phyloP scores from a whole-genome alignment of 2,113 vertebrate species.

The Grammomys dolichurus region DNA sequence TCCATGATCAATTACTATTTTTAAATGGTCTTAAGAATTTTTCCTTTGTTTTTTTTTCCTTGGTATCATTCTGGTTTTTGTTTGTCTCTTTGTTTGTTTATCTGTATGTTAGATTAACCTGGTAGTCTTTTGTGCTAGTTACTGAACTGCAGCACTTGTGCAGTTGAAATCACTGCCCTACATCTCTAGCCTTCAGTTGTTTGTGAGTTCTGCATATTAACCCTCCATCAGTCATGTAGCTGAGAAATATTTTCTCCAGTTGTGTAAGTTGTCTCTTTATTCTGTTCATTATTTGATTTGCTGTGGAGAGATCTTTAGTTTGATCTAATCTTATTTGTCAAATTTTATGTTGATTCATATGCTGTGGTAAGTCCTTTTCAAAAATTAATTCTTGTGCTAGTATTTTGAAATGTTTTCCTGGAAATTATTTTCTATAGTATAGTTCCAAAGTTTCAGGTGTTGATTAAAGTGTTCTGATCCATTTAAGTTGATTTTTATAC shows the following conservation, averaged over 20 bases:
- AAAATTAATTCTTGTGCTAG: neutral
- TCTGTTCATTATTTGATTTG: neutral
- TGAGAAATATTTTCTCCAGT: neutral
- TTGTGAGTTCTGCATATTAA: neutral
- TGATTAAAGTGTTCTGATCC: neutral
- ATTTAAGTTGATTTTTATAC: neutral
- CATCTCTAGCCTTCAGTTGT: neutral
- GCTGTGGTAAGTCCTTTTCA: neutral
- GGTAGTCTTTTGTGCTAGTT: neutral
- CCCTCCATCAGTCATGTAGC: neutral
- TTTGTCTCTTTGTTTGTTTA: neutral
- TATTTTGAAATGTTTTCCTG: neutral
- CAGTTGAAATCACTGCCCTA: neutral
- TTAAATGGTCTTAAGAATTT: neutral
- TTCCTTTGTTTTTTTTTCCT: neutral
- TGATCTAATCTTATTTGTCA: neutral
- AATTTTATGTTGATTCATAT: neutral
- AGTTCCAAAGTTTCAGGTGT: neutral
- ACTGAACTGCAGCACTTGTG: neutral
- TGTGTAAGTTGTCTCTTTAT: neutral
- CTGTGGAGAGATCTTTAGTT: neutral
- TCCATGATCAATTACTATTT: neutral
- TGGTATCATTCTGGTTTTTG: neutral
- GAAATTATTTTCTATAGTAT: neutral
- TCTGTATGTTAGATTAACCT: neutral